Evolutionary conservation across 1,140 invertebrate genomes (phyloP), one percentile per base, ranked within the genome.

Genomic region (Colletes gigas): DNA sequence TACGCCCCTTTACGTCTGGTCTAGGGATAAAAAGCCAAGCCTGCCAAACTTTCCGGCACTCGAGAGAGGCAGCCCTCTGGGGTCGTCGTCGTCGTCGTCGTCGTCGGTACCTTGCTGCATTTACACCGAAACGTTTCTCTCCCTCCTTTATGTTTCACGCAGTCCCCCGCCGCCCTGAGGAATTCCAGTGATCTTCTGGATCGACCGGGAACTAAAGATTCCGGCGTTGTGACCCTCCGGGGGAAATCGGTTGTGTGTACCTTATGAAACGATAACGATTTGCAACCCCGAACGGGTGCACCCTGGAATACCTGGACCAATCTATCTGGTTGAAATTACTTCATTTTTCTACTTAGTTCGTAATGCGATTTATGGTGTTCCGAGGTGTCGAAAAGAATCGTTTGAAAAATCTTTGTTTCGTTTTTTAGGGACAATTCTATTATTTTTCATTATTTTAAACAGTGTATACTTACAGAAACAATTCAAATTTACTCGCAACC

Each of bases 1-100:
- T 86, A 75, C 83, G 84, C 80, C 81, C 84, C 76, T 86, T 86
- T 86, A 78, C 84, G 83, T 86, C 84, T 86, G 81, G 81, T 84
- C 75, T 73, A 85, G 81, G 84, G 84, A 86, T 86, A 86, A 86
- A 86, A 86, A 85, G 84, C 75, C 81, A 83, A 78, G 81, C 80
- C 84, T 86, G 84, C 84, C 84, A 86, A 86, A 86, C 83, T 86
- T 86, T 86, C 76, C 76, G 55, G 62, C 65, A 79, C 84, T 86
- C 76, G 84, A 85, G 84, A 81, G 76, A 82, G 66, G 82, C 84
- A 77, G 65, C 68, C 83, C 81, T 75, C 74, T 52, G 62, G 71
- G 84, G 52, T 3, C 62, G 83, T 65, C 63, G 55, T 39, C 77
- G 68, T 63, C 17, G 54, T 47, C 74, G 17, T 44, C 66, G n/a